These are phyloP conservation scores for Drosophila mercatorum DNA, from an alignment of 2,888 invertebrate genomes.

Conservation along the genomic window DNA sequence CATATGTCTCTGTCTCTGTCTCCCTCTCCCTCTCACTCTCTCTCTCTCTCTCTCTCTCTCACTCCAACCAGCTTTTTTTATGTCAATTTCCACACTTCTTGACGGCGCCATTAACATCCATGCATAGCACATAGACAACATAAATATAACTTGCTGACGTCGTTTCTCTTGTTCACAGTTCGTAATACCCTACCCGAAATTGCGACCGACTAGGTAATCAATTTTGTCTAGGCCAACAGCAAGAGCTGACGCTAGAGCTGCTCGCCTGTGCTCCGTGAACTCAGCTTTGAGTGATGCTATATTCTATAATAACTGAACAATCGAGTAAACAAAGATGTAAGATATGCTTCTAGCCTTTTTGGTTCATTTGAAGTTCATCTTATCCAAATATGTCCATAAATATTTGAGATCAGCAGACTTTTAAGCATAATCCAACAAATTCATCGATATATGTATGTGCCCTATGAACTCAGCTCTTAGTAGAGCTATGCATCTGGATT, in stretches of 20 bases:
- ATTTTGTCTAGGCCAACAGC: background rate
- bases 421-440: no score
- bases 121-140: slow-evolving; percentile 10
- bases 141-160: slow-evolving; percentile 9
- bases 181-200: background rate
- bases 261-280: background rate
- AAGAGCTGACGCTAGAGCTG: background rate
- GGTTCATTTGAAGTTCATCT: no score
- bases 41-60: background rate
- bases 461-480: no score
- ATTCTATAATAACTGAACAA: background rate
- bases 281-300: background rate
- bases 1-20: no score
- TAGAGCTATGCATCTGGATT: no score
- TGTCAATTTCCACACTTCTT: slow-evolving; percentile 47
- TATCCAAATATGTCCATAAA: no score
- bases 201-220: background rate
- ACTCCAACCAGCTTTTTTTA: slow-evolving; percentile 14
- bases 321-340: no score
- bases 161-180: background rate
- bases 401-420: no score
- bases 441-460: no score
- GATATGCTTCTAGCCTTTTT: no score
- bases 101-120: slow-evolving; percentile 56
- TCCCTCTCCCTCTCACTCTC: background rate